Base-by-base conservation (phyloP, 2,113 vertebrate genomes). In the Pterophyllum scalare region DNA sequence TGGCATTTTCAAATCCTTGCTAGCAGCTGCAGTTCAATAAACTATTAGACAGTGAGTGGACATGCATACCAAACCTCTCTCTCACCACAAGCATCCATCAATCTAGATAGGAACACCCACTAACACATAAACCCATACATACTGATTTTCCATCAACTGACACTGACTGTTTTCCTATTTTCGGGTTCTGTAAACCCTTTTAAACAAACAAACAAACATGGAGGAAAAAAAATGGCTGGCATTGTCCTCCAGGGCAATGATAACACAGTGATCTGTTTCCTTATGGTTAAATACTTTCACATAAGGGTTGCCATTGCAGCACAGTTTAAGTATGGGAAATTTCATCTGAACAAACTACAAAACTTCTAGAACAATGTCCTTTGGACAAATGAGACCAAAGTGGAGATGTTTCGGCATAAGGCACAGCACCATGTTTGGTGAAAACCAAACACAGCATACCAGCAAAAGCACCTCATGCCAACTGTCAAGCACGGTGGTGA, bases 11-110 rank as follows among this genome's bases (percentile, higher is more conserved):
- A 93, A 96, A 96, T 95, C 88, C 90, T 92, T 91, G 88, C 86
- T 77, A 92, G 91, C 90, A 88, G 77, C 70, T 43, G 86, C 89
- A 92, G 93, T 80, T 95, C 93, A 95, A 96, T 95, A 96, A 96
- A 92, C 94, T 84, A 95, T 95, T 96, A 95, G 93, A 82, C 85
- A 90, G 88, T 88, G 92, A 94, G 92, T 93, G 94, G 89, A 89
- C 94, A 83, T 92, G 93, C 87, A 93, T 87, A 94, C 94, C 91
- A 95, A 94, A 86, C 85, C 89, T 79, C 86, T 90, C 78, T 87
- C 79, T 87, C 77, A 72, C 87, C 78, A 86, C 83, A 91, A 79
- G 81, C 82, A 87, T 88, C 92, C 90, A 96, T 96, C 95, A 91
- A 92, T 96, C 93, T 93, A 82, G 61, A 60, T 58, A 58, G 74